phyloP scores from a whole-genome alignment of 2,797 vertebrate species.

The Oryzias dopingdopingensis region DNA sequence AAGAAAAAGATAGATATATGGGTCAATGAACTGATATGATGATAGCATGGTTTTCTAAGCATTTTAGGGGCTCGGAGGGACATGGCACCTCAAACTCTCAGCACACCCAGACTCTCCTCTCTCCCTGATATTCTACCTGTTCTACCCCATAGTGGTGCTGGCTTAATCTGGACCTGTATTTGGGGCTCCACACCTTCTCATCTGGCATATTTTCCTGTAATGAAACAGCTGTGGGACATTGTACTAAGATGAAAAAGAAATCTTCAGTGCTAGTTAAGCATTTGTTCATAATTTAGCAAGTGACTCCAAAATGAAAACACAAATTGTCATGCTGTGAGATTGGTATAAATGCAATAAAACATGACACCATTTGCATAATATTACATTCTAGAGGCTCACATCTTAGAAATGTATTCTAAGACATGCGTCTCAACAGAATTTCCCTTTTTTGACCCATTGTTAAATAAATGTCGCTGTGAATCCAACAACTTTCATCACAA shows the following conservation, averaged over 20 bases:
- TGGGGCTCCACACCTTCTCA: constrained; percentile 28
- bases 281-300: constrained; percentile 74
- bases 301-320: constrained; percentile 55
- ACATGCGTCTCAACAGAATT: constrained; percentile 3
- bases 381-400: constrained; percentile 33
- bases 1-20: no score
- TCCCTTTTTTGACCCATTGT: constrained; percentile 2
- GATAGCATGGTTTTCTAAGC: no score
- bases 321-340: constrained; percentile 42
- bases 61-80: no score
- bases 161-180: no score
- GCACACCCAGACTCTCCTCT: no score
- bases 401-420: constrained; percentile 18
- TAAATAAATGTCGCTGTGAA: constrained; percentile 16
- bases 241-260: constrained; percentile 69
- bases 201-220: constrained; percentile 66
- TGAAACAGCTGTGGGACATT: constrained; percentile 58
- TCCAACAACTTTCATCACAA: not conserved
- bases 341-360: constrained; percentile 29
- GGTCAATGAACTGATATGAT: no score
- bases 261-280: constrained; percentile 61
- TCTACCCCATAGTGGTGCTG: no score
- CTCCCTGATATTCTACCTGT: no score
- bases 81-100: no score
- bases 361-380: constrained; percentile 41